phyloP scores from a whole-genome alignment of 2,113 vertebrate species.

The Capreolus pygargus region DNA sequence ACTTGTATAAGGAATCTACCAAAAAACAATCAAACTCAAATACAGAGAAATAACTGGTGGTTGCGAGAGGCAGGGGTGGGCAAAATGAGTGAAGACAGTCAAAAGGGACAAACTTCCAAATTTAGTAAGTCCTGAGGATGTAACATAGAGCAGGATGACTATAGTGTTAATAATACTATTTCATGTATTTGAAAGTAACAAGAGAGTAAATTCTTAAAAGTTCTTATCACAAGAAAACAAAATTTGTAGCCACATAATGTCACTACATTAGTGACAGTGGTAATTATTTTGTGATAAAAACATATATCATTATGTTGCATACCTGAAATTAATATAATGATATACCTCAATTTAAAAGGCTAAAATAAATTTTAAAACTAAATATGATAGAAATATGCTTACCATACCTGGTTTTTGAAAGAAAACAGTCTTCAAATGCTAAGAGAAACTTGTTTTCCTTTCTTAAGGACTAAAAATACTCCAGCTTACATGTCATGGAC shows the following conservation, averaged over 20 bases:
- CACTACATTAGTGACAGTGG: neutral
- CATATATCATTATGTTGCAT: neutral
- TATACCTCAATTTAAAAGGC: neutral
- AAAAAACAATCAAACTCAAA: neutral
- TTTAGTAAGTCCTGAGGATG: neutral
- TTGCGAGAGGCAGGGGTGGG: neutral
- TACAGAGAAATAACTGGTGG: neutral
- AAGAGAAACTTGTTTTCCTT: neutral
- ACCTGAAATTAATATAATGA: neutral
- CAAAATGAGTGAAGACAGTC: neutral
- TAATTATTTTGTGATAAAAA: neutral
- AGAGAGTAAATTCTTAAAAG: neutral
- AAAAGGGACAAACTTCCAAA: neutral
- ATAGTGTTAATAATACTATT: neutral
- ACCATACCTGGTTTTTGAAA: neutral
- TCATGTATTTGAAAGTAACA: neutral
- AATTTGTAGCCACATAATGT: neutral
- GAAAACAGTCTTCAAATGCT: constrained; percentile 34
- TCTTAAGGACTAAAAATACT: constrained; percentile 17
- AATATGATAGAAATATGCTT: neutral
- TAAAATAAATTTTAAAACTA: neutral
- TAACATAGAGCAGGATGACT: neutral
- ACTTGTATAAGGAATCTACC: neutral
- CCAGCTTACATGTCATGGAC: neutral
- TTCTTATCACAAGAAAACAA: neutral